Evolutionary conservation across 2,797 vertebrate species (phyloP).

Genomic region (Oceanodroma leucorhoa): DNA sequence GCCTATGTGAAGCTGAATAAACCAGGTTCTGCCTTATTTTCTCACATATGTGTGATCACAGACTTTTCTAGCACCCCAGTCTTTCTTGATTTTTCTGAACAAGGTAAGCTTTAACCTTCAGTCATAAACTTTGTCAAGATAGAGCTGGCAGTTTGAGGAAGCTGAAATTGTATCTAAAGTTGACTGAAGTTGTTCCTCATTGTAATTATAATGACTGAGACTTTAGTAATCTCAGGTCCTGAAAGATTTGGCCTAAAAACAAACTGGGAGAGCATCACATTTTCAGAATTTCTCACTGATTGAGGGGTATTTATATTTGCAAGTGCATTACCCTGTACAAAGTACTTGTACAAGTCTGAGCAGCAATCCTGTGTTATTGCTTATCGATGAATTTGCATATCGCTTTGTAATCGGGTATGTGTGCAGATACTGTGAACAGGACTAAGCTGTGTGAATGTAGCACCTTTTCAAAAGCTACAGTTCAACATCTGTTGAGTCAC

Average conservation of each 20-base stretch:
- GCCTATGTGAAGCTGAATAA: not conserved
- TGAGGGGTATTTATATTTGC: not conserved
- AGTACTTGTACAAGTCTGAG: not conserved
- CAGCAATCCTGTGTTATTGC: not conserved
- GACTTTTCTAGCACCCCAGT: not conserved
- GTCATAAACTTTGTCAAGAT: not conserved
- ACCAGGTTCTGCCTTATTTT: not conserved
- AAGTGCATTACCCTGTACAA: not conserved
- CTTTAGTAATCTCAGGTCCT: not conserved
- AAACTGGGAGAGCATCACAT: not conserved
- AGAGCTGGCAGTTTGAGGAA: not conserved
- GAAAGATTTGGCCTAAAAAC: not conserved
- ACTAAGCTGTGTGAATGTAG: not conserved
- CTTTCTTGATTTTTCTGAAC: not conserved
- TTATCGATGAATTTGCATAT: not conserved
- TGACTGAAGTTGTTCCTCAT: not conserved
- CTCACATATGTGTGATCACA: not conserved
- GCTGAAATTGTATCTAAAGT: not conserved
- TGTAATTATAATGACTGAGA: not conserved
- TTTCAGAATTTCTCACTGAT: not conserved
- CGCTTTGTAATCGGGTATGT: not conserved
- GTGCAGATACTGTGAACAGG: not conserved
- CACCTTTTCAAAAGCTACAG: not conserved
- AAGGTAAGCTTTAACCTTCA: not conserved
- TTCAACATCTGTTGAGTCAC: not conserved